Conservation (phyloP, 2,888 invertebrate species). For the Synanthedon tipuliformis region DNA sequence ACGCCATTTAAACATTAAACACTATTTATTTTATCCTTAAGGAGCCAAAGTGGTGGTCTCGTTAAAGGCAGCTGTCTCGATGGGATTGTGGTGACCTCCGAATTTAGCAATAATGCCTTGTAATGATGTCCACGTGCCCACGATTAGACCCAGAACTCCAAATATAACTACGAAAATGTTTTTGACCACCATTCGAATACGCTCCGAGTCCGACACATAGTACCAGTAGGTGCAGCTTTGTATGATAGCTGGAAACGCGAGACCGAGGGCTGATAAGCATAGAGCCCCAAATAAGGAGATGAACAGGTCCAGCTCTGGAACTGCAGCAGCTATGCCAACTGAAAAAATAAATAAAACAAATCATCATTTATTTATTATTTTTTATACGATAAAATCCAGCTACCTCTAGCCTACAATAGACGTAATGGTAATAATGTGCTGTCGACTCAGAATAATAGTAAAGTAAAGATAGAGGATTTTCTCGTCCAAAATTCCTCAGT, state of each 20-base stretch:
- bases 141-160: constrained; percentile 75
- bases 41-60: neutral
- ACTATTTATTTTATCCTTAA: neutral
- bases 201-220: constrained; percentile 64
- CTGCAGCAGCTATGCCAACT: constrained; percentile 87
- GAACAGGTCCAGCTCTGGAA: constrained; percentile 86
- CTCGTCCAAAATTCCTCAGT: too few relatives aligned
- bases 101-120: constrained; percentile 73
- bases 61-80: neutral
- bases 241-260: constrained; percentile 91
- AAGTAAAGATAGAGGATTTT: too few relatives aligned
- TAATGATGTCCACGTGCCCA: constrained; percentile 78
- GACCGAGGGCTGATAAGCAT: constrained; percentile 87
- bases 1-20: neutral
- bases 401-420: neutral
- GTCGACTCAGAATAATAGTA: too few relatives aligned
- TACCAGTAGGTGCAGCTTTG: constrained; percentile 87
- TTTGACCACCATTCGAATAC: constrained; percentile 70
- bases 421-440: neutral
- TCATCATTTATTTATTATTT: neutral
- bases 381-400: neutral
- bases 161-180: constrained; percentile 74
- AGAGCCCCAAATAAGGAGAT: constrained; percentile 89
- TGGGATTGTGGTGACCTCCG: constrained; percentile 18
- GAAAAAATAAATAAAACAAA: constrained; percentile 26